Conservation (phyloP, 2,797 vertebrate genomes). For the Darevskia nairensis region DNA sequence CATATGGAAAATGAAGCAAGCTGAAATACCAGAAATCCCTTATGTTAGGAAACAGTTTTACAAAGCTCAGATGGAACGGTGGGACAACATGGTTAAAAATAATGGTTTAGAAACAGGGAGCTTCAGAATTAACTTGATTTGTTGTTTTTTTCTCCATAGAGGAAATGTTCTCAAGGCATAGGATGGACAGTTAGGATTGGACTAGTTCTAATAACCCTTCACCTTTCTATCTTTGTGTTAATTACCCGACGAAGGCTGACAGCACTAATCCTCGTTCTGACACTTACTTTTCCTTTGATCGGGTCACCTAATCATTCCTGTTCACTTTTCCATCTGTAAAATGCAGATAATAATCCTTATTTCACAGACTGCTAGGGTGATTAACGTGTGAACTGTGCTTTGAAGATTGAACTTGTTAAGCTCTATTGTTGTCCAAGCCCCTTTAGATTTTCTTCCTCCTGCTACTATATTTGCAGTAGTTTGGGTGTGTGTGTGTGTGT, state of each 20-base stretch:
- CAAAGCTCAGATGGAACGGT: background rate
- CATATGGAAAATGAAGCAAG: background rate
- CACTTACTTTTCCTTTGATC: background rate
- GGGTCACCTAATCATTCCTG: background rate
- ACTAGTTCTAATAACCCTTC: background rate
- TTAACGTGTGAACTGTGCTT: background rate
- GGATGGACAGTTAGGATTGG: background rate
- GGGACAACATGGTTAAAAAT: background rate
- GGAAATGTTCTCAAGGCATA: background rate
- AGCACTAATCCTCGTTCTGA: background rate
- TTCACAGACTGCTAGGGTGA: background rate
- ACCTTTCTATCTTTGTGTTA: background rate
- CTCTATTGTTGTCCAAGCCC: background rate
- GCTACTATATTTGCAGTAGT: background rate
- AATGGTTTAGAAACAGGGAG: background rate
- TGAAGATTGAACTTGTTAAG: conserved; percentile 19
- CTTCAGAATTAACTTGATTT: background rate
- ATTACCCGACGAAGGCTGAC: background rate
- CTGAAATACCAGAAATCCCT: background rate
- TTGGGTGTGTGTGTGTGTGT: background rate
- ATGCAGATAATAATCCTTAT: conserved; percentile 11
- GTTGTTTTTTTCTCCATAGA: background rate
- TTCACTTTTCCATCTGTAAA: background rate
- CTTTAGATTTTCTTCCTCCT: background rate
- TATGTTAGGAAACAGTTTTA: background rate